Conservation (phyloP, 2,888 invertebrate species). For the Lordiphosa fenestrarum region DNA sequence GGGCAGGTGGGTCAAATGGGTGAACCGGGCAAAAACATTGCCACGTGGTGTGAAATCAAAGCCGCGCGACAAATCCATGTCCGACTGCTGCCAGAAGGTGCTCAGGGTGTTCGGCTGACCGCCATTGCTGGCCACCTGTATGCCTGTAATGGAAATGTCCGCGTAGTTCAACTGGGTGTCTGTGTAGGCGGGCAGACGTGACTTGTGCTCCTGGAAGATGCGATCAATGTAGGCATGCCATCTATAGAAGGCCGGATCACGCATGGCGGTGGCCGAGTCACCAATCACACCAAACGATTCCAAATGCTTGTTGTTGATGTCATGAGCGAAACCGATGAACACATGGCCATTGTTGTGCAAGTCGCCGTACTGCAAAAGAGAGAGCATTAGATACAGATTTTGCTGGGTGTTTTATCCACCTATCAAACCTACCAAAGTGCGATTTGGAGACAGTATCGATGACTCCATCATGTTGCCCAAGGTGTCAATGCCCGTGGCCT, state of each 20-base stretch:
- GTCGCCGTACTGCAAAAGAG: slow-evolving; percentile 84
- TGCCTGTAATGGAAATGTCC: slow-evolving; percentile 83
- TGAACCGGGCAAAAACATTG: slow-evolving; percentile 85
- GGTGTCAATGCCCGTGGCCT: slow-evolving; percentile 87
- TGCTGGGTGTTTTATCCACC: too few relatives aligned
- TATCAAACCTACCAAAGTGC: slow-evolving; percentile 80
- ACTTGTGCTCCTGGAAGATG: slow-evolving; percentile 88
- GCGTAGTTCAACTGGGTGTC: slow-evolving; percentile 70
- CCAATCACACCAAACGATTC: slow-evolving; percentile 92
- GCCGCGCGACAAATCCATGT: slow-evolving; percentile 88
- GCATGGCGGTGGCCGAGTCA: slow-evolving; percentile 91
- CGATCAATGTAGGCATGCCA: slow-evolving; percentile 91
- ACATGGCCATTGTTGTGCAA: slow-evolving; percentile 87
- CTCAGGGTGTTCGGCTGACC: slow-evolving; percentile 83
- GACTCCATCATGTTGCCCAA: slow-evolving; percentile 91
- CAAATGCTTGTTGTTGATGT: slow-evolving; percentile 87
- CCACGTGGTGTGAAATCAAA: slow-evolving; percentile 91
- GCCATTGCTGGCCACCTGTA: slow-evolving; percentile 82
- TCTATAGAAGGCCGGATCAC: slow-evolving; percentile 92
- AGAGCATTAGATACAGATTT: neutral
- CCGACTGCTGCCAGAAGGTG: slow-evolving; percentile 91
- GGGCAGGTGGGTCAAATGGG: slow-evolving; percentile 88
- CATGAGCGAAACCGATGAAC: slow-evolving; percentile 88
- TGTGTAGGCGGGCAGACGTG: slow-evolving; percentile 85
- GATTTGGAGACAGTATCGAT: slow-evolving; percentile 86